Base-by-base conservation (phyloP, 1,140 invertebrate genomes). In the Diabrotica undecimpunctata region DNA sequence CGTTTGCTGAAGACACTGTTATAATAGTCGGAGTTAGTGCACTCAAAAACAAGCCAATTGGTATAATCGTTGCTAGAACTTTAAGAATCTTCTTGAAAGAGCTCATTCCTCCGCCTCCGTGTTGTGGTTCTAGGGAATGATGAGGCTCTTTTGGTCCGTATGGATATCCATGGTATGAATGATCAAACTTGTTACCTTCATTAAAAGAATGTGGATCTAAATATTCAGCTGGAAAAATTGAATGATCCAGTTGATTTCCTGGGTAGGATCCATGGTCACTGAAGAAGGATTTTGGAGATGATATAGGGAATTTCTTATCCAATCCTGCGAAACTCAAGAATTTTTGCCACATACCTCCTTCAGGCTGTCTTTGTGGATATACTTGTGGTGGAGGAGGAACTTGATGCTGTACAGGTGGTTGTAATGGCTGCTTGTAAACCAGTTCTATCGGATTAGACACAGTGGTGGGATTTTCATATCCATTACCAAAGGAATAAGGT, bases 1-100 rank as follows among this genome's bases (percentile, higher is more conserved):
- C 69, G 68, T 76, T 77, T 37, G 75, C 65, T 14, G 74, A 70
- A 6, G 77, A 75, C 54, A 86, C 76, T 55, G 79, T 83, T 63
- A 86, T 79, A 64, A 86, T 72, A 56, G 74, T 81, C 5, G 84
- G 84, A 0, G 83, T 83, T 41, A 85, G 74, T 0, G 84, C 83
- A 13, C 83, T 83, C 35, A 85, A 78, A 65, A 86, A 79, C 39
- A 85, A 74, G 0, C 84, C 83, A 10, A 84, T 81, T 0, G 84
- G 84, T 54, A 86, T 77, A 66, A 84, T 76, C 14, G 84, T 80
- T 5, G 82, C 81, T 55, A 84, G 73, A 67, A 85, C 75, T 61
- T 81, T 79, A 0, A 84, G 72, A 9, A 84, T 72, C 60, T 80
- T 80, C 70, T 80, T 80, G 82, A 80, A 83, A 0, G 82, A 80